Conservation (phyloP, 2,113 vertebrate genomes). For the Scomber colias region DNA sequence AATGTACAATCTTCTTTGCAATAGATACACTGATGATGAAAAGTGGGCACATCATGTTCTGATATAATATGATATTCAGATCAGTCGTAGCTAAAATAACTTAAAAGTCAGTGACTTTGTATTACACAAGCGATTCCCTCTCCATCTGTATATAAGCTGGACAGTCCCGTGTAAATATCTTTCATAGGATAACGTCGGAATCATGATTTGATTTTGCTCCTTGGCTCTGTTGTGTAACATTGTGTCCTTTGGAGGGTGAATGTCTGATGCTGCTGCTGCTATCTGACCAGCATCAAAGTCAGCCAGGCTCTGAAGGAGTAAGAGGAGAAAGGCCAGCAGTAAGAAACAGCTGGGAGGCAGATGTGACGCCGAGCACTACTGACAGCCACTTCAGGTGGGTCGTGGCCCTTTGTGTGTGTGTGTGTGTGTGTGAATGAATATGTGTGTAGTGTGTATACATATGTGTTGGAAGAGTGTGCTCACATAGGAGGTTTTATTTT, state of each 20-base stretch:
- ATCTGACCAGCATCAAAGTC: conserved; percentile 50
- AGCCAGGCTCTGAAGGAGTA: conserved; percentile 21
- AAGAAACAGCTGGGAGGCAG: conserved; percentile 58
- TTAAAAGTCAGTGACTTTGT: neutral
- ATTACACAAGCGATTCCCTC: neutral
- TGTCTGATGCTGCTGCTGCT: conserved; percentile 21
- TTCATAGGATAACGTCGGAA: conserved; percentile 9
- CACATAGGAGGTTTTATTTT: neutral
- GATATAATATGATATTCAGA: too few species aligned
- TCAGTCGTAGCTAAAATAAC: neutral
- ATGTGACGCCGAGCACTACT: conserved; percentile 45
- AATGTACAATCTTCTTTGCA: neutral
- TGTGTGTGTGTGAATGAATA: neutral
- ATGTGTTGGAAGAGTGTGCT: neutral
- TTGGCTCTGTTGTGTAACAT: conserved; percentile 54
- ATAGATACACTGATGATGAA: too few species aligned
- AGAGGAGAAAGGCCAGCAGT: conserved; percentile 61
- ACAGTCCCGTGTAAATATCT: neutral
- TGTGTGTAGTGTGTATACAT: neutral
- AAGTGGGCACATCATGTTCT: neutral
- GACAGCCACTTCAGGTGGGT: conserved; percentile 70
- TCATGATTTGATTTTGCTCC: conserved; percentile 6
- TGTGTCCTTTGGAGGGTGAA: conserved; percentile 39
- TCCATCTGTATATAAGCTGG: neutral
- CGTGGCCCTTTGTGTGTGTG: conserved; percentile 21